These are phyloP conservation scores for Otolemur crassicaudatus DNA, from an alignment of 2,797 vertebrate species.

Conservation along the genomic window DNA sequence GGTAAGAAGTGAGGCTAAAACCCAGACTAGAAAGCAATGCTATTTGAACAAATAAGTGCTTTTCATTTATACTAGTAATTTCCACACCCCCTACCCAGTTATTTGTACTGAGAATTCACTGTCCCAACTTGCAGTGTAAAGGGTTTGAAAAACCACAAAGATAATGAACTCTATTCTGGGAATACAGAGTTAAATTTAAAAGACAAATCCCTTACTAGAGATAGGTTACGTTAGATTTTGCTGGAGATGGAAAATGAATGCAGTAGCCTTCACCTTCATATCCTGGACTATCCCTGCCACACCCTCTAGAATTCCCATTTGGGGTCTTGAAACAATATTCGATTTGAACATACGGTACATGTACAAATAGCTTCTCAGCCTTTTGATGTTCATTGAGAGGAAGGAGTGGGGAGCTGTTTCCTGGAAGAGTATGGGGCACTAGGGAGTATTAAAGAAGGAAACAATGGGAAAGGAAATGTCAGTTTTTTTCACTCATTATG, in stretches of 20 bases:
- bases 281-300: background rate
- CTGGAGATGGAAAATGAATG: constrained; percentile 38
- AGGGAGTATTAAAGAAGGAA: constrained; percentile 76
- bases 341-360: constrained; percentile 51
- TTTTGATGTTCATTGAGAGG: constrained; percentile 82
- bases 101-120: background rate
- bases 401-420: constrained; percentile 77
- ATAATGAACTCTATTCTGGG: constrained; percentile 1
- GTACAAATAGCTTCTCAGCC: constrained; percentile 60
- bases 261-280: background rate
- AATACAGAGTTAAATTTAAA: background rate
- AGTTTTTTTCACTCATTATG: constrained; percentile 55
- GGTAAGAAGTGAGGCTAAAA: background rate
- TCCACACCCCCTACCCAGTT: background rate
- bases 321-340: constrained; percentile 46
- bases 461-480: constrained; percentile 78
- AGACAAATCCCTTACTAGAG: background rate
- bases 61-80: background rate
- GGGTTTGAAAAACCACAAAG: constrained; percentile 1
- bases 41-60: constrained; percentile 13
- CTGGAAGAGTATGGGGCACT: constrained; percentile 71
- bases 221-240: background rate
- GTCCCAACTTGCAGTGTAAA: background rate
- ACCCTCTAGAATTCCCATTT: constrained; percentile 31
- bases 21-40: background rate